Conservation (phyloP, 2,888 invertebrate genomes). For the Cataglyphis albicans region DNA sequence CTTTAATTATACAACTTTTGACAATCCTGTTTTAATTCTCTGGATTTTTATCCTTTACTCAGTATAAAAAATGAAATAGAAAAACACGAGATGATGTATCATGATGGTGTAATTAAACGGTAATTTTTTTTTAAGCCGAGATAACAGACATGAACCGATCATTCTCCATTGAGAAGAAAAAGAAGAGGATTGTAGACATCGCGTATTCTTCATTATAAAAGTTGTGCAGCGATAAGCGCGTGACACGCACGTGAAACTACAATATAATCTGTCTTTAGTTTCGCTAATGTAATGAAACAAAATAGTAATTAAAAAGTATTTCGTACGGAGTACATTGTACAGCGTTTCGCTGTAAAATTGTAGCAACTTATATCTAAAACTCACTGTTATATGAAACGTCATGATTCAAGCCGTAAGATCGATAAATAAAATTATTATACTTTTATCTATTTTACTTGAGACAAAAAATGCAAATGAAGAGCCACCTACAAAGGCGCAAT, state of each 20-base stretch:
- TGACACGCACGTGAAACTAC: background rate
- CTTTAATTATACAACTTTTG: constrained; percentile 4
- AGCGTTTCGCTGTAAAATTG: background rate
- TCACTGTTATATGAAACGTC: no score
- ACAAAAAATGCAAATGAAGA: constrained; percentile 21
- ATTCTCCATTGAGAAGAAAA: constrained; percentile 5
- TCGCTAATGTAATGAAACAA: background rate
- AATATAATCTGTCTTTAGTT: constrained; percentile 13
- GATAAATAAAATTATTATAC: constrained; percentile 4
- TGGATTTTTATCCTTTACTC: background rate
- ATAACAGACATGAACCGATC: background rate
- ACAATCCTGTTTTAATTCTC: background rate
- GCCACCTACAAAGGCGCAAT: constrained; percentile 22
- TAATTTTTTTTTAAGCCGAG: background rate
- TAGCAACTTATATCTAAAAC: background rate
- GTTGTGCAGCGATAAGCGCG: background rate
- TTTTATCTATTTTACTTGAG: background rate
- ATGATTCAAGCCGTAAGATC: background rate
- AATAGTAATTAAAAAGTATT: constrained; percentile 18
- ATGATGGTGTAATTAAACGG: constrained; percentile 3
- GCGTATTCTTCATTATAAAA: constrained; percentile 19
- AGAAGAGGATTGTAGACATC: background rate
- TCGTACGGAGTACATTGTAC: background rate
- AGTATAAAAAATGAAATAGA: background rate
- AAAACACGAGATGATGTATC: background rate